A percentile compares a stretch with the other conserved stretches of the same genome.
Conservation (phyloP, 2,888 invertebrate species). For the Hofmannophila pseudospretella region DNA sequence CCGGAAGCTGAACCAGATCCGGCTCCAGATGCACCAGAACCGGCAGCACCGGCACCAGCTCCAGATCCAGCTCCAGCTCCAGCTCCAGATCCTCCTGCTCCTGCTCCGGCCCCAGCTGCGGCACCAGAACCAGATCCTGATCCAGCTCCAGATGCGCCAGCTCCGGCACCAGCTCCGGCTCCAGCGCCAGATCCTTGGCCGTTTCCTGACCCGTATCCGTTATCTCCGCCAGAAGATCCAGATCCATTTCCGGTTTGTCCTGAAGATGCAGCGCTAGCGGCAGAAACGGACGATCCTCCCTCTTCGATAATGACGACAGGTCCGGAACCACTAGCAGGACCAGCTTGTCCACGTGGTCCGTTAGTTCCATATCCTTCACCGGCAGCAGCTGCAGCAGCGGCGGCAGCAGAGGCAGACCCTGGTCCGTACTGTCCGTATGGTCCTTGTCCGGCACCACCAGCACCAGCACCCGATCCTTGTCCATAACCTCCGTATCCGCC, state of each 20-base stretch:
- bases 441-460: background rate
- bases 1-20: background rate
- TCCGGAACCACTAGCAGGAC: no score
- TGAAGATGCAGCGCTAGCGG: no score
- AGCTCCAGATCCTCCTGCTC: background rate
- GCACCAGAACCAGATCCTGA: constrained; percentile 4
- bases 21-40: background rate
- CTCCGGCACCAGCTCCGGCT: no score
- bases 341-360: no score
- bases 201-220: no score
- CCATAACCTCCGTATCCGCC: background rate
- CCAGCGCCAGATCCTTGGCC: no score
- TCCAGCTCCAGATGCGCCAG: no score
- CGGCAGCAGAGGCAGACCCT: background rate
- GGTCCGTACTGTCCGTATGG: background rate
- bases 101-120: constrained; percentile 1
- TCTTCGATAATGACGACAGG: no score
- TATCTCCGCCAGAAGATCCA: no score
- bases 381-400: background rate
- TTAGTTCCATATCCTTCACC: no score
- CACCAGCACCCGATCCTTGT: background rate
- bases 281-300: no score
- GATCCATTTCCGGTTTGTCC: no score
- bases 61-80: background rate
- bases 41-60: background rate